Base-by-base conservation (phyloP, 2,888 invertebrate species). In the Elegia similella region DNA sequence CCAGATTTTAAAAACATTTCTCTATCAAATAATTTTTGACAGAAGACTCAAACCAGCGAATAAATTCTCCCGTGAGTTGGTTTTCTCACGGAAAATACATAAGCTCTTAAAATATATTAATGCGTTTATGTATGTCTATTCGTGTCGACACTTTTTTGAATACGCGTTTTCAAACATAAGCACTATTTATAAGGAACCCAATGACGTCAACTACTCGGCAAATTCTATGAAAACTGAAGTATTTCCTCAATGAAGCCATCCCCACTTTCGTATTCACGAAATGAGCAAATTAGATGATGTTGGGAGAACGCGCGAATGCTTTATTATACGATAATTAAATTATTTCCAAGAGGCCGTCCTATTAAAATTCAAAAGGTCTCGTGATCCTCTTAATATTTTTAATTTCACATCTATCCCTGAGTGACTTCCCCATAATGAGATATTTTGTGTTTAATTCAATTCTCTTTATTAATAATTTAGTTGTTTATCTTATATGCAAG, bases 271-370 rank as follows among this genome's bases (percentile, higher is more conserved):
- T 23, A 52, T 42, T 52, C 23, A 52, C 38, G 16, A 42, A 7
- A 38, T 38, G 17, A 23, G 42, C 38, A 43, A 54, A 54, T 43
- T 54, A 54, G 53, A 54, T n/a, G 29, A 34, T 15, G 44, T 16
- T 15, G 43, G 30, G 44, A 32, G 7, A 30, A 38, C 17, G 54
- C 54, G 30, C 32, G 44, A 44, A 54, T 56, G 67, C 67, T 67
- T 72, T 64, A 72, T 75, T 69, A 79, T 76, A 72, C 73, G 69
- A 74, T 82, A 80, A 84, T 82, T 80, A 78, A 81, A 81, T 84
- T 73, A 78, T 76, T 75, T 73, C 68, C 70, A 67, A 72, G 76
- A 62, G 73, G 71, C 69, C 70, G 59, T 67, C 70, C 69, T 75
- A 75, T 82, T 81, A 76, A 75, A 69, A 79, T 80, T 80, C 75